Percentiles rank a stretch among this genome's conserved stretches.
These are phyloP conservation scores for Dendrocincla tyrannina DNA, from an alignment of 2,797 vertebrate species.

Conservation along the genomic window DNA sequence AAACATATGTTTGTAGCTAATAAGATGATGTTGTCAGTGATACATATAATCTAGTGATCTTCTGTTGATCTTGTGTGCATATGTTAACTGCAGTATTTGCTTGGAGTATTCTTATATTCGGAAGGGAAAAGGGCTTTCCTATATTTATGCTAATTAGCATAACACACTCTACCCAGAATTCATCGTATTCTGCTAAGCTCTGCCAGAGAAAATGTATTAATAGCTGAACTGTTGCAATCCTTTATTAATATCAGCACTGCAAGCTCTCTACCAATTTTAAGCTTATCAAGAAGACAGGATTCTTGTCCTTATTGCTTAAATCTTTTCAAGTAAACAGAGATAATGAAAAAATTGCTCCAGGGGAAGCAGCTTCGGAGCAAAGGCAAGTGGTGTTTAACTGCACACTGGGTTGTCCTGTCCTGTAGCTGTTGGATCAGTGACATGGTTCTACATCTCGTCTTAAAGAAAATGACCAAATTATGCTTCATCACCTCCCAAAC, in stretches of 20 bases:
- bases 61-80: constrained; percentile 46
- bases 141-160: constrained; percentile 63
- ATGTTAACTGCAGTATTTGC: constrained; percentile 36
- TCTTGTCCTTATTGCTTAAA: constrained; percentile 21
- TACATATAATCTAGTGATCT: constrained; percentile 44
- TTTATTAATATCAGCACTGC: constrained; percentile 36
- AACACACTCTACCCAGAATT: constrained; percentile 55
- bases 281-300: not conserved
- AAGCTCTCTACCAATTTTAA: constrained; percentile 22
- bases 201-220: constrained; percentile 63
- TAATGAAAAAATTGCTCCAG: constrained; percentile 1
- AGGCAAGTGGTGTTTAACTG: not conserved
- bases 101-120: constrained; percentile 15
- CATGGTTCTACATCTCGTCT: not conserved
- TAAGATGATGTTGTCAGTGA: constrained; percentile 44
- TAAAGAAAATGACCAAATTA: not conserved
- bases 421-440: not conserved
- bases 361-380: not conserved
- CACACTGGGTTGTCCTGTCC: not conserved
- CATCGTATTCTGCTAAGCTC: constrained; percentile 41
- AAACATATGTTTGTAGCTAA: constrained; percentile 38
- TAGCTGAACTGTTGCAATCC: constrained; percentile 59
- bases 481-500: not conserved
- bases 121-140: constrained; percentile 61
- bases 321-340: constrained; percentile 32